Evolutionary conservation across 2,888 invertebrate genomes (phyloP), one percentile per base, ranked within the genome.

Genomic region (Cheilosia urbana): DNA sequence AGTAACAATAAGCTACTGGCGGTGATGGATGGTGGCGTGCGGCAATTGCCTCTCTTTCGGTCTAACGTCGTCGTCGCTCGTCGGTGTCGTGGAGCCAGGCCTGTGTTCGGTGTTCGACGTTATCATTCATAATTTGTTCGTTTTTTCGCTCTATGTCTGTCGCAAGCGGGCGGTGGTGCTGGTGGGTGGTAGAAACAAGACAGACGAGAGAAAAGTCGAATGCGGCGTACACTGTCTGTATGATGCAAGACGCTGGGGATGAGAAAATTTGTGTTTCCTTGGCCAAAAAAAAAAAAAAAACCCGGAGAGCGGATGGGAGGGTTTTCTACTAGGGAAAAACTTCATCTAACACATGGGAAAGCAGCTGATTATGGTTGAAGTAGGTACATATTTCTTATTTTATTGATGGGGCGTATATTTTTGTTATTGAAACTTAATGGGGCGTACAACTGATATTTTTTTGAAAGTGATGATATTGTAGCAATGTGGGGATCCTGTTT

Each of bases 1-100:
- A 85, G 81, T 85, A 85, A 85, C 85, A 85, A 85, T 85, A 85
- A 81, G 85, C 85, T 85, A 81, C 85, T 77, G 73, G 47, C 62
- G 65, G 71, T n/a, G 66, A 17, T 5, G 13, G 66, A 17, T 5
- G 53, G 69, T 45, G 55, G 45, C 15, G 65, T 40, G 42, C 72
- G 11, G 55, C 53, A 72, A 15, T 68, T 57, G 77, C 13, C 34
- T 78, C 77, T 77, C 65, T 69, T 65, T 82, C 68, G 49, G 66
- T 62, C 72, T 78, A 82, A 77, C 40, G 47, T 71, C 24, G 53
- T 65, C 51, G 47, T 30, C 55, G 55, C 45, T 65, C 51, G 47
- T 30, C 55, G 55, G 53, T n/a, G 55, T 58, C 42, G 66, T 75
- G 37, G 62, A 37, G 73, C 34, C 40, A 51, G 45, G 42, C 47